A percentile compares a stretch with the other conserved stretches of the same genome.
Evolutionary conservation across 2,113 vertebrate genomes (phyloP).

Genomic region (Sphaerodactylus townsendi): DNA sequence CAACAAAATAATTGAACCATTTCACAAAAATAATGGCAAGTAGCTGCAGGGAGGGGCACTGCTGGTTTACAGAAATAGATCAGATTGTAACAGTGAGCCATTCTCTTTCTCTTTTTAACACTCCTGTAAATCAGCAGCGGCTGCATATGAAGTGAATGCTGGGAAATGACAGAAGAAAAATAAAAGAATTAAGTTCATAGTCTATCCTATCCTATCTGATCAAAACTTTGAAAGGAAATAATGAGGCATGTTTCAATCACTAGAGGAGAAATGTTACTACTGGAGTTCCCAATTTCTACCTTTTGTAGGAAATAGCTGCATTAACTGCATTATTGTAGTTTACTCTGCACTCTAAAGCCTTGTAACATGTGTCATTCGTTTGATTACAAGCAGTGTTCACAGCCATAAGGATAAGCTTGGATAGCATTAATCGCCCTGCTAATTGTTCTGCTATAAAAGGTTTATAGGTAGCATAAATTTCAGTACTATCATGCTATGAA

Average conservation of each 20-base stretch:
- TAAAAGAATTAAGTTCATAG: neutral
- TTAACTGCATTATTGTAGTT: slow-evolving; percentile 37
- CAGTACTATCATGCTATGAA: slow-evolving; percentile 26
- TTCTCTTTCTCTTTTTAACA: slow-evolving; percentile 6
- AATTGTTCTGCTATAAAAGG: slow-evolving; percentile 68
- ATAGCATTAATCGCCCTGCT: slow-evolving; percentile 67
- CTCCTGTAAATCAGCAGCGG: slow-evolving; percentile 19
- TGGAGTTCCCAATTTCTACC: slow-evolving; percentile 26
- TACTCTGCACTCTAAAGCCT: slow-evolving; percentile 57
- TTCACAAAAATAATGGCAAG: neutral
- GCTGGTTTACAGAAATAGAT: slow-evolving; percentile 31
- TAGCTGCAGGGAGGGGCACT: neutral
- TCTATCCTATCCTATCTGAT: neutral
- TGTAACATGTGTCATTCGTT: slow-evolving; percentile 64
- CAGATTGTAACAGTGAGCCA: neutral
- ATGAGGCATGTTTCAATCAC: neutral
- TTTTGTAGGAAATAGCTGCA: slow-evolving; percentile 27
- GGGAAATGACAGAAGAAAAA: neutral
- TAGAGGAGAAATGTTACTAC: neutral
- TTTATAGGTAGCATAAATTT: slow-evolving; percentile 66
- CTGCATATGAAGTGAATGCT: neutral
- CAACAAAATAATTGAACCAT: slow-evolving; percentile 18
- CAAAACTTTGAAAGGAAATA: neutral
- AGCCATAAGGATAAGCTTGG: slow-evolving; percentile 61
- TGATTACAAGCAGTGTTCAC: slow-evolving; percentile 67